Base-by-base conservation (phyloP, 1,140 invertebrate species). In the Papilio glaucus region DNA sequence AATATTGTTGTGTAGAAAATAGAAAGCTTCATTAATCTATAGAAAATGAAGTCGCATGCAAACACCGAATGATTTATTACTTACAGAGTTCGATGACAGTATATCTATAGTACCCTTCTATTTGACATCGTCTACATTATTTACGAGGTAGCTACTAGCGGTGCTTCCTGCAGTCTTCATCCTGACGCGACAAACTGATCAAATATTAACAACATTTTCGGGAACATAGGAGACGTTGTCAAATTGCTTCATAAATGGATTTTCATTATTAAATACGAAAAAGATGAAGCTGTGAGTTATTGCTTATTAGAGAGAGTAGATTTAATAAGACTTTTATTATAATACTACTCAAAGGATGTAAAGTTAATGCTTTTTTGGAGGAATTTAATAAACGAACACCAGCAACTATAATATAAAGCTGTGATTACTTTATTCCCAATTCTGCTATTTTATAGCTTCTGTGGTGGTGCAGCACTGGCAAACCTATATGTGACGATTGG, bases 71-170 rank as follows among this genome's bases (percentile, higher is more conserved):
- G 4, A 24, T 57, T 24, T 24, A 12, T 57, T 57, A 57, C 24
- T 57, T 24, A 57, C 5, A 21, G 21, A 57, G 49, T 57, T 53
- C 49, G 49, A 57, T 57, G 49, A 57, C 49, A 57, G 49, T 3
- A 6, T 2, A 33, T 26, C 7, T 12, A 57, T 57, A 57, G 10
- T 57, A 57, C 18, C 49, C 49, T 57, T 57, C 18, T 57, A 18
- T 45, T 57, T 57, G 49, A 57, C 49, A 57, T 24, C 49, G 49
- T 26, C 10, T 45, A 4, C 3, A 57, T 57, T 57, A 57, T 57
- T 57, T 6, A 57, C 2, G 10, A 3, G 45, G 8, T 6, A 57
- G 49, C 29, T 33, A 33, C 2, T 2, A 33, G 29, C 29, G 29
- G 29, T 57, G 18, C 49, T 26, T 57, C 49, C 21, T 57, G 21